phyloP scores from a whole-genome alignment of 2,888 invertebrate species.

The Apocheima hispidaria region DNA sequence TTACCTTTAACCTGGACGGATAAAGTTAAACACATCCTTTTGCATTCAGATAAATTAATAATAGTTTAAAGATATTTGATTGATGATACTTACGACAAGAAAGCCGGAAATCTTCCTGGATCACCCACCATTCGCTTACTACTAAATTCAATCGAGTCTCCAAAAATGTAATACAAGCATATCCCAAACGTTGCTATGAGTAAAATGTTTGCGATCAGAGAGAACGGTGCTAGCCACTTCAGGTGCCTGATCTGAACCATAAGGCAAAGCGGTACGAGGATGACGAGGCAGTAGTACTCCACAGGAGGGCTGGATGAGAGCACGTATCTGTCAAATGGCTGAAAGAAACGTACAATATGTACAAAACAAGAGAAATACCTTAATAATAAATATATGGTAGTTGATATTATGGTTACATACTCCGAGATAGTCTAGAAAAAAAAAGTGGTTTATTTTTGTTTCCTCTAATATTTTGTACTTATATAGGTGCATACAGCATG shows the following conservation, averaged over 20 bases:
- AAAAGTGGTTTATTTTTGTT: no score
- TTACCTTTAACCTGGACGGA: no score
- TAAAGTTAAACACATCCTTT: no score
- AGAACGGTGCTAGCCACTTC: slow-evolving; percentile 94
- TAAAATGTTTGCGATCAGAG: slow-evolving; percentile 93
- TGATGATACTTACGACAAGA: slow-evolving; percentile 87
- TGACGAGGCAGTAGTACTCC: slow-evolving; percentile 73
- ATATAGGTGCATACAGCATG: no score
- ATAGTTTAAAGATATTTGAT: no score
- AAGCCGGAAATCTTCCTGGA: slow-evolving; percentile 90
- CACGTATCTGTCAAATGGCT: slow-evolving; percentile 76
- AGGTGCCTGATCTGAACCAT: slow-evolving; percentile 89
- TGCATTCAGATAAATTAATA: no score
- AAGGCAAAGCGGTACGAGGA: slow-evolving; percentile 72
- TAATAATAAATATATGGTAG: no score
- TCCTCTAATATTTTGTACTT: no score
- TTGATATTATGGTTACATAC: no score
- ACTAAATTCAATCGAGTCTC: slow-evolving; percentile 69
- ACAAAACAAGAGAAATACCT: no score
- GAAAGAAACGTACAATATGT: slow-evolving; percentile 49
- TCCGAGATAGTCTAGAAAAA: no score
- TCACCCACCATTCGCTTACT: slow-evolving; percentile 84
- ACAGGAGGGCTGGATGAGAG: slow-evolving; percentile 61
- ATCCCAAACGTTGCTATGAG: slow-evolving; percentile 92
- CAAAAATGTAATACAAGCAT: slow-evolving; percentile 93